Base-by-base conservation (phyloP, 2,797 vertebrate species). In the Graptemys geographica region DNA sequence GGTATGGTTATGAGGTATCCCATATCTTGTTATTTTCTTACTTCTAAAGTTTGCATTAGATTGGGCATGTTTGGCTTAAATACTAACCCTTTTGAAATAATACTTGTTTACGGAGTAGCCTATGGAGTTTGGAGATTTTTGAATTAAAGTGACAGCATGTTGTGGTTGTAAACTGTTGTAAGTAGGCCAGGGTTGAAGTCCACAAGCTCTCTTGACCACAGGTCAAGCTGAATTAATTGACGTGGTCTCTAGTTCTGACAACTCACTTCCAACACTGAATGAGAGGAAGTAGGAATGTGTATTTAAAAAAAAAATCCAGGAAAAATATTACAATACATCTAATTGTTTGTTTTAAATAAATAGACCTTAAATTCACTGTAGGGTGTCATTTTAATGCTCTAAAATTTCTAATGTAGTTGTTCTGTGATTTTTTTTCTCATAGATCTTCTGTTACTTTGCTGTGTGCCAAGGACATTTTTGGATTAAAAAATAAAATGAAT, bases 261-360 rank as follows among this genome's bases (percentile, higher is more conserved):
- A 37, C 85, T 96, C 79, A 89, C 83, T 41, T 44, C 69, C 3
- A 0, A 81, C 87, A 51, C 3, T 1, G 33, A 89, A 59, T 27
- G n/a, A 93, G 37, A 91, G 47, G 51, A 95, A 94, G 44, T 25
- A 89, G 88, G 89, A 97, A 94, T 93, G 84, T 84, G 80, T 93
- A 79, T 92, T 72, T 37, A 33, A 62, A 69, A 91, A 92, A 95
- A 96, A 96, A 84, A 56, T 94, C 41, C 72, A 95, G 72, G 84
- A 85, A 72, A 83, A 96, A 95, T 89, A 89, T 27, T 94, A 87
- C 88, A 96, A 95, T 95, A 92, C 83, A 86, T 90, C 53, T 90
- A 89, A 94, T 27, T 90, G 90, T 86, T 92, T 41, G 13, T 85
- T 94, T 92, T 79, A 97, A 96, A 96, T 90, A 96, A 97, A 96